These are phyloP conservation scores for Okamejei kenojei DNA, from an alignment of 2,797 vertebrate genomes.

Conservation along the genomic window DNA sequence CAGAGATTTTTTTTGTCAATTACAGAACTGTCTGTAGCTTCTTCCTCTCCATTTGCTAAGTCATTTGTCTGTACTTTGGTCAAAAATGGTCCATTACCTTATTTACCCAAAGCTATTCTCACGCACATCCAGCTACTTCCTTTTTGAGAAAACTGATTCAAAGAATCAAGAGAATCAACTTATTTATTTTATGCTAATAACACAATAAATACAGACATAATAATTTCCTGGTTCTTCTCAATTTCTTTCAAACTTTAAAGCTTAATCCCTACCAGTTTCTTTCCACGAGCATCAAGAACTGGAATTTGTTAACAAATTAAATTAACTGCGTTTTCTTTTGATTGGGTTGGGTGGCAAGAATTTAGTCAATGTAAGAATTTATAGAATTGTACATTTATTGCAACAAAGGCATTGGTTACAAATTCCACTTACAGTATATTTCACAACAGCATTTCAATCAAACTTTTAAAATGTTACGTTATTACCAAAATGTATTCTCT, in stretches of 20 bases:
- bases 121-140: constrained; percentile 1
- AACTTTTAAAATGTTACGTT: background rate
- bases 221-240: background rate
- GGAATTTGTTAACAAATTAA: background rate
- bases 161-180: background rate
- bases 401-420: background rate
- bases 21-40: constrained; percentile 32
- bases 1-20: background rate
- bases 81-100: background rate
- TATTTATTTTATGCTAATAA: background rate
- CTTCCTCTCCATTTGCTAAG: constrained; percentile 13
- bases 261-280: background rate
- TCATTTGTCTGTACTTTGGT: background rate
- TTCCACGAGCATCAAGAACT: background rate
- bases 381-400: no score
- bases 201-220: background rate
- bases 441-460: background rate
- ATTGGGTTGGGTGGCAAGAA: background rate
- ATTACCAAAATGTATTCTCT: background rate
- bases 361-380: background rate
- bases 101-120: background rate
- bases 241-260: constrained; percentile 3
- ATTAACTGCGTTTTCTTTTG: background rate
- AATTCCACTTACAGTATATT: background rate
- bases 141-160: background rate